Conservation (phyloP, 2,888 invertebrate species). For the Drosophila helvetica region DNA sequence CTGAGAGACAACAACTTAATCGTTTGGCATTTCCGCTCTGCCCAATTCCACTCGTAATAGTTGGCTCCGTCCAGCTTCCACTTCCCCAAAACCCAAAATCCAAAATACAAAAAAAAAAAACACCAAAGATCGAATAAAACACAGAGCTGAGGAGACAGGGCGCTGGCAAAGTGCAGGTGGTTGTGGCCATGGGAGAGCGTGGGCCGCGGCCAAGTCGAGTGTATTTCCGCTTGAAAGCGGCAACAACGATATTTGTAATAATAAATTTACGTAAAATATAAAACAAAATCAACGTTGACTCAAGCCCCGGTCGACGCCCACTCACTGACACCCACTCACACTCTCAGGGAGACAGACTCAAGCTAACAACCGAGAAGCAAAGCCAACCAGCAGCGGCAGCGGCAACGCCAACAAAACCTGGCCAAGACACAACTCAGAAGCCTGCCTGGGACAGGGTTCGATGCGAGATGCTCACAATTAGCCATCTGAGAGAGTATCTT, state of each 20-base stretch:
- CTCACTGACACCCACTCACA: conserved; percentile 41
- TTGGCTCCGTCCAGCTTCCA: conserved; percentile 62
- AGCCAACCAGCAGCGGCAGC: conserved; percentile 35
- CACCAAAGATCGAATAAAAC: conserved; percentile 11
- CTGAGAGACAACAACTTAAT: conserved; percentile 70
- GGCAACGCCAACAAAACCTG: conserved; percentile 40
- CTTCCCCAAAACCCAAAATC: conserved; percentile 48
- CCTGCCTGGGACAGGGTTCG: conserved; percentile 11
- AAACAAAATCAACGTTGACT: conserved; percentile 66
- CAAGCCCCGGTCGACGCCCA: conserved; percentile 53
- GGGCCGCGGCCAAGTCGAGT: conserved; percentile 67
- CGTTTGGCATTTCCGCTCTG: conserved; percentile 69
- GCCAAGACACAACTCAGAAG: conserved; percentile 60
- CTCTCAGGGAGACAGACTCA: conserved; percentile 14
- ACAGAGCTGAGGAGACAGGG: conserved; percentile 19
- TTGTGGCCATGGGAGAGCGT: conserved; percentile 48
- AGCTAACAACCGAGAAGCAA: conserved; percentile 36
- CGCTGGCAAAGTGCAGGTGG: conserved; percentile 60
- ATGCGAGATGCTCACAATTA: conserved; percentile 70
- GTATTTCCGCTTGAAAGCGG: conserved; percentile 77
- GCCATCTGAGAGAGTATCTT: conserved; percentile 50
- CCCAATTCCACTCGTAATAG: conserved; percentile 51
- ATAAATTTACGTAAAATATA: conserved; percentile 78
- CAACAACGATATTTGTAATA: conserved; percentile 78
- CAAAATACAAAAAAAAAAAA: neutral